Conservation (phyloP, 2,797 vertebrate genomes). For the Chaenodraco wilsoni region DNA sequence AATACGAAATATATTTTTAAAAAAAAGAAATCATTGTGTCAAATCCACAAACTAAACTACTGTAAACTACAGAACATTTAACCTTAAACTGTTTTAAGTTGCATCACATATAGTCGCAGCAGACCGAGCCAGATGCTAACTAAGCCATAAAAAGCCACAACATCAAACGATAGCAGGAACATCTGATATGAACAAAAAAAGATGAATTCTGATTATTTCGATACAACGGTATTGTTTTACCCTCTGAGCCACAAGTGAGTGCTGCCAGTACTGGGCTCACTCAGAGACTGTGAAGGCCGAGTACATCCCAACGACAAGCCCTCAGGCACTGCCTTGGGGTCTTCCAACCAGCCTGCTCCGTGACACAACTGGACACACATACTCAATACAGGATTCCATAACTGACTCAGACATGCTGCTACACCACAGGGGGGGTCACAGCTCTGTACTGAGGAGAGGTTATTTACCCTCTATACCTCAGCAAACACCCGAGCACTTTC, state of each 20-base stretch:
- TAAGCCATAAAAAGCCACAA: background rate
- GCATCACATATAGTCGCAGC: background rate
- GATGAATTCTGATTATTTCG: background rate
- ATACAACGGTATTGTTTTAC: background rate
- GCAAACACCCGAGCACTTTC: conserved; percentile 58
- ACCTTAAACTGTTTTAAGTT: background rate
- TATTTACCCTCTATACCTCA: conserved; percentile 52
- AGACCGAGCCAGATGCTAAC: background rate
- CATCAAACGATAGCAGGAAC: background rate
- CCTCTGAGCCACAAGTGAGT: background rate
- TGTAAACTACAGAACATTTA: background rate
- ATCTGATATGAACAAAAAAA: background rate
- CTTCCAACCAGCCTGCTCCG: conserved; percentile 31
- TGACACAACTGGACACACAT: conserved; percentile 47
- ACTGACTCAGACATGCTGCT: conserved; percentile 50
- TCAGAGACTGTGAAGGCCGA: conserved; percentile 46
- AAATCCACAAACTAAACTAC: background rate
- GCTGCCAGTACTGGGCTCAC: conserved; percentile 18
- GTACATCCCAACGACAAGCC: conserved; percentile 44
- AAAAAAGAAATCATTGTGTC: background rate
- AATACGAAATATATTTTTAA: too few relatives aligned
- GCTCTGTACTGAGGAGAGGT: conserved; percentile 15
- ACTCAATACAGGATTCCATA: conserved; percentile 34
- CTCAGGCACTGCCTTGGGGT: conserved; percentile 54
- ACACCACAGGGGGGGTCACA: conserved; percentile 50